Evolutionary conservation across 2,113 vertebrate species (phyloP).

Genomic region (Syrrhaptes paradoxus): DNA sequence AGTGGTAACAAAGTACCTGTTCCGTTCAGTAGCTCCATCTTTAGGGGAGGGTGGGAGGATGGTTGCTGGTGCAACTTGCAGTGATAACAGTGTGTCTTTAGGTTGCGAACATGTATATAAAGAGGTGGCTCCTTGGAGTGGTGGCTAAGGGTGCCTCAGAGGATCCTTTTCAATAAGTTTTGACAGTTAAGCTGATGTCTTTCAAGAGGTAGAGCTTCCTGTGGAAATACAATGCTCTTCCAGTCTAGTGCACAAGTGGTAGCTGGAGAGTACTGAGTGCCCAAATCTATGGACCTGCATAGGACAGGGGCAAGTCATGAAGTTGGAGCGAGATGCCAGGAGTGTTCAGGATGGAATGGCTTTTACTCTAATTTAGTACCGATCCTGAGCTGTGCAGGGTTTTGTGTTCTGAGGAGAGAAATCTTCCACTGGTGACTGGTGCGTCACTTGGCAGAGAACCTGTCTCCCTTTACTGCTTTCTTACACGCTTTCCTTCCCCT

Average conservation of each 20-base stretch:
- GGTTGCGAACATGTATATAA: constrained; percentile 11
- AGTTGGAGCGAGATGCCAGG: neutral
- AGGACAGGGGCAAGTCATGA: constrained; percentile 16
- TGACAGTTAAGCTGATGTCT: neutral
- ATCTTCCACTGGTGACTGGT: neutral
- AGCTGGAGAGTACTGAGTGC: constrained; percentile 1
- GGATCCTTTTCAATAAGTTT: constrained; percentile 14
- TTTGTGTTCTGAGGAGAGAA: constrained; percentile 23
- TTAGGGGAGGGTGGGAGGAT: neutral
- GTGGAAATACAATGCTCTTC: neutral
- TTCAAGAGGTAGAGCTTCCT: neutral
- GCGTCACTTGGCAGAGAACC: neutral
- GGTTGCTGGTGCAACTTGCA: neutral
- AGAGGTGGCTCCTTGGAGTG: constrained; percentile 3
- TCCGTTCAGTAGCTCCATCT: constrained; percentile 20
- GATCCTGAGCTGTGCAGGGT: neutral
- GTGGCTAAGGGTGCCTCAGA: neutral
- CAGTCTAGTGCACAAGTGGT: neutral
- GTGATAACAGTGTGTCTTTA: constrained; percentile 8
- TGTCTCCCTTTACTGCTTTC: neutral
- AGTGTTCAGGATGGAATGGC: neutral
- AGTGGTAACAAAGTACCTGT: constrained; percentile 41
- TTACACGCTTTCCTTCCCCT: neutral
- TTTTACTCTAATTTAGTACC: constrained; percentile 44
- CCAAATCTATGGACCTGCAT: neutral